Evolutionary conservation across 1,140 invertebrate species (phyloP).

Genomic region (Drosophila pectinifera): DNA sequence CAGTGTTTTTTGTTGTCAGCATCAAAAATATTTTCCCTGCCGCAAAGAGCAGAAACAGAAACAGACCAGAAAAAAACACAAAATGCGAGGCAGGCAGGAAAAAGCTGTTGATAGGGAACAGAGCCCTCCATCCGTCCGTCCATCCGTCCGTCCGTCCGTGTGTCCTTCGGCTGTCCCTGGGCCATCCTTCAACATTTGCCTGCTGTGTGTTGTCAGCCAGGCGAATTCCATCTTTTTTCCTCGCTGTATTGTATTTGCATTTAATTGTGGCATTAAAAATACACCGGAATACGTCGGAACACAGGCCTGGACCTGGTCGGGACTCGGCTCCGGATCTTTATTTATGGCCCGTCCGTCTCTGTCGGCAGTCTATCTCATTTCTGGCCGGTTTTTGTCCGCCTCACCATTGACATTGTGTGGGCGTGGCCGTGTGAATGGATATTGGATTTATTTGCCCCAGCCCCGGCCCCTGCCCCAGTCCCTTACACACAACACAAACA

Average conservation of each 20-base stretch:
- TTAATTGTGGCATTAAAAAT: slow-evolving; percentile 82
- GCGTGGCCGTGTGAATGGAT: slow-evolving; percentile 53
- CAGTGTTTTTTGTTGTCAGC: slow-evolving; percentile 49
- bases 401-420: slow-evolving; percentile 66
- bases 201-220: slow-evolving; percentile 33
- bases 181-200: slow-evolving; percentile 66
- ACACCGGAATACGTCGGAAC: slow-evolving; percentile 45
- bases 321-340: slow-evolving; percentile 38
- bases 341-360: slow-evolving; percentile 56
- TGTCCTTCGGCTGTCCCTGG: slow-evolving; percentile 55
- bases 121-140: slow-evolving; percentile 10
- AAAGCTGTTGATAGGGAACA: slow-evolving; percentile 67
- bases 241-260: slow-evolving; percentile 69
- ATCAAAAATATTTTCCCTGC: slow-evolving; percentile 71
- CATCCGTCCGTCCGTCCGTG: background rate
- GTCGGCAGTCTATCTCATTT: slow-evolving; percentile 43
- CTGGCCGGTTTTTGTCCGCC: slow-evolving; percentile 29
- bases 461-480: background rate
- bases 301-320: slow-evolving; percentile 8
- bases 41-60: slow-evolving; percentile 20
- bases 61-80: slow-evolving; percentile 5
- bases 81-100: slow-evolving; percentile 35
- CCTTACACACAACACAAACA: slow-evolving; percentile 11
- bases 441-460: slow-evolving; percentile 56
- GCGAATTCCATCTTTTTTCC: slow-evolving; percentile 43